Evolutionary conservation across 2,113 vertebrate genomes (phyloP).

Genomic region (Poeciliopsis occidentalis): DNA sequence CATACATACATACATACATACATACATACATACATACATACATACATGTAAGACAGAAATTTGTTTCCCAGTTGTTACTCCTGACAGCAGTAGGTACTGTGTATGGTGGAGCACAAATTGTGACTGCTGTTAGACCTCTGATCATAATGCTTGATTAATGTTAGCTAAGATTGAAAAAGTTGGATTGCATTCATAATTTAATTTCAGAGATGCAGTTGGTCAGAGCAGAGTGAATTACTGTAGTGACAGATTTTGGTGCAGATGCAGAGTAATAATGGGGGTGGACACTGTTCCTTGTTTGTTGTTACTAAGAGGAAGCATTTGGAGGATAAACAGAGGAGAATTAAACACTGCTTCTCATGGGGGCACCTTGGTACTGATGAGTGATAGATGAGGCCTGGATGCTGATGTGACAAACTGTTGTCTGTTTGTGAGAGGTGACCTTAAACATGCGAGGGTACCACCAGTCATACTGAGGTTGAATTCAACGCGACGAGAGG

Average conservation of each 20-base stretch:
- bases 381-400: not conserved
- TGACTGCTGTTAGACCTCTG: not conserved
- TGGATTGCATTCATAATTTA: not conserved
- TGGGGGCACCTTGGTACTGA: slow-evolving; percentile 1
- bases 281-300: not conserved
- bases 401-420: slow-evolving; percentile 17
- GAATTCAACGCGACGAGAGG: not conserved
- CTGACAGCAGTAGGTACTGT: too few species aligned
- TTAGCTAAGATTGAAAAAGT: slow-evolving; percentile 2
- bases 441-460: slow-evolving; percentile 8
- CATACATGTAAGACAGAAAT: too few species aligned
- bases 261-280: slow-evolving; percentile 3
- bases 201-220: slow-evolving; percentile 19
- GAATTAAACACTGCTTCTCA: not conserved
- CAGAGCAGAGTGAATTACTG: not conserved
- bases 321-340: slow-evolving; percentile 8
- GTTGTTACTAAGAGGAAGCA: slow-evolving; percentile 3
- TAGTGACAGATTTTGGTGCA: slow-evolving; percentile 17
- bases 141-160: slow-evolving; percentile 9
- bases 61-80: too few species aligned
- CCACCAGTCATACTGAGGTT: not conserved
- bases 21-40: too few species aligned
- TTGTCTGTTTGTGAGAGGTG: slow-evolving; percentile 10
- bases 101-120: too few species aligned
- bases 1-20: too few species aligned